Percentiles rank a stretch among this genome's conserved stretches.
Evolutionary conservation across 2,113 vertebrate species (phyloP).

Genomic region (Nycticebus coucang): DNA sequence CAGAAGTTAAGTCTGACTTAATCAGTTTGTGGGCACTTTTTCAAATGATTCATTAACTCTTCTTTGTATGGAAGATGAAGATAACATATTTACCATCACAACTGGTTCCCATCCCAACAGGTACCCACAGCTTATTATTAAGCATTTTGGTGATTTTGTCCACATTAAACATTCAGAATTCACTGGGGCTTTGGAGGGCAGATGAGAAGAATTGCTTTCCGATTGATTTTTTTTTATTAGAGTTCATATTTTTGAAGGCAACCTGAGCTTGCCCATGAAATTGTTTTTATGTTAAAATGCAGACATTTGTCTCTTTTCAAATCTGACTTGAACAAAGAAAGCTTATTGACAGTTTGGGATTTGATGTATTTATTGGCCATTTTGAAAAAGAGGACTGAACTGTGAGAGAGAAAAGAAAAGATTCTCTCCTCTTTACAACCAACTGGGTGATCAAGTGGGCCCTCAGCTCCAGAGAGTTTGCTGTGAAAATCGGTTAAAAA

Average conservation of each 20-base stretch:
- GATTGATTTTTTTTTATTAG: constrained; percentile 16
- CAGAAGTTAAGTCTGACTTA: constrained; percentile 77
- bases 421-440: not conserved
- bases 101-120: not conserved
- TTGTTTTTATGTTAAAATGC: constrained; percentile 57
- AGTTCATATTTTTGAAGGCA: constrained; percentile 39
- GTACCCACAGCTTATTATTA: constrained; percentile 42
- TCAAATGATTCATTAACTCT: constrained; percentile 80
- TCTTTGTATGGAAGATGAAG: constrained; percentile 78
- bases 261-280: constrained; percentile 12
- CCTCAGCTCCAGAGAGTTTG: not conserved
- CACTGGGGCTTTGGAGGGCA: not conserved
- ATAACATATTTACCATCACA: constrained; percentile 76
- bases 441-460: not conserved
- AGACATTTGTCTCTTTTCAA: constrained; percentile 51
- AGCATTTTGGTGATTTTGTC: constrained; percentile 56
- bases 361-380: constrained; percentile 33
- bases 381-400: constrained; percentile 32
- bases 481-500: constrained; percentile 32
- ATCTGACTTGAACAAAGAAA: constrained; percentile 46
- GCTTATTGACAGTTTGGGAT: not conserved
- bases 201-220: constrained; percentile 49
- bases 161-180: constrained; percentile 56
- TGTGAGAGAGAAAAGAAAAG: not conserved
- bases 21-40: constrained; percentile 78